These are phyloP conservation scores for Polymixis lichenea DNA, from an alignment of 2,888 invertebrate genomes.

Conservation along the genomic window DNA sequence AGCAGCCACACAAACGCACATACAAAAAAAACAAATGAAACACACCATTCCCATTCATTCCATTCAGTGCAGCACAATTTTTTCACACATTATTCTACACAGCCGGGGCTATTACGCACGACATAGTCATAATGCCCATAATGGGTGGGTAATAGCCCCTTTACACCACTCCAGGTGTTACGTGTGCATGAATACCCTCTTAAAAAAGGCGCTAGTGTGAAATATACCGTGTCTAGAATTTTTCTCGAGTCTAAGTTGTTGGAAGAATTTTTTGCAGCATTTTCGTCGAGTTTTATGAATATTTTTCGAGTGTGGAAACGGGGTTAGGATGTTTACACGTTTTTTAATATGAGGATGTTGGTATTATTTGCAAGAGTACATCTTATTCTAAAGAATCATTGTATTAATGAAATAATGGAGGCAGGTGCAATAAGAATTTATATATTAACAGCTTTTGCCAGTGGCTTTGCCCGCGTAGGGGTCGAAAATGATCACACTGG, in stretches of 20 bases:
- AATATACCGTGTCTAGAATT: conserved; percentile 66
- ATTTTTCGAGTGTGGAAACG: conserved; percentile 34
- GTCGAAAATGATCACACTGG: too few species aligned
- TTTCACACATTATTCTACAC: conserved; percentile 76
- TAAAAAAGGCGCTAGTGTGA: conserved; percentile 71
- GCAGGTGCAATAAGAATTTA: too few species aligned
- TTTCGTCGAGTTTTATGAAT: conserved; percentile 45
- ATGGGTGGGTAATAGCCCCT: conserved; percentile 76
- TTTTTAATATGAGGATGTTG: neutral
- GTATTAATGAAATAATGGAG: too few species aligned
- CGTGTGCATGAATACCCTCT: conserved; percentile 78
- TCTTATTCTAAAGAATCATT: neutral
- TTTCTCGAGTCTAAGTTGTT: conserved; percentile 46
- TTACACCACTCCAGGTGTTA: conserved; percentile 72
- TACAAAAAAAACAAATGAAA: conserved; percentile 41
- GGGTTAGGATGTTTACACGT: conserved; percentile 4
- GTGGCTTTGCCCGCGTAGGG: too few species aligned
- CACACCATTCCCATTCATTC: conserved; percentile 47
- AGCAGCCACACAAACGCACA: conserved; percentile 1
- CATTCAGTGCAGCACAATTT: conserved; percentile 55
- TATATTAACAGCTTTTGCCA: too few species aligned
- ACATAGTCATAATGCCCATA: conserved; percentile 71
- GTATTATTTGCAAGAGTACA: neutral
- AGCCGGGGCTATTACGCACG: conserved; percentile 70
- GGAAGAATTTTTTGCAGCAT: conserved; percentile 46